A percentile compares a stretch with the other conserved stretches of the same genome.
Conservation (phyloP, 2,113 vertebrate species). For the Amazona vittata region DNA sequence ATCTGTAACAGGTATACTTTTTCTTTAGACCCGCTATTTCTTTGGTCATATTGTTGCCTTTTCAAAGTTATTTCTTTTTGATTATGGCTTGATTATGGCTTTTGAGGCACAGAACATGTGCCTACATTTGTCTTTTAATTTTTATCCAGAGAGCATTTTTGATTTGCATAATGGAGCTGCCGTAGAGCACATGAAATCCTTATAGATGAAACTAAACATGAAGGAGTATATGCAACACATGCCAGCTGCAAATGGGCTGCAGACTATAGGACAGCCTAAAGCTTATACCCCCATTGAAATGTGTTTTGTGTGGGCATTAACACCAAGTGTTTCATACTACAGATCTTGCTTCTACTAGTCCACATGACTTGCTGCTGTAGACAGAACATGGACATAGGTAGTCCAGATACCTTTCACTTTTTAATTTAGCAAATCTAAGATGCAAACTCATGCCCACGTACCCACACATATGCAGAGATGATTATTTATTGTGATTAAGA, state of each 20-base stretch:
- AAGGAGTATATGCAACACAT: background rate
- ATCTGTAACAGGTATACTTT: background rate
- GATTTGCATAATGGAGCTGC: background rate
- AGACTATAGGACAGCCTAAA: background rate
- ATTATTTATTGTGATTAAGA: background rate
- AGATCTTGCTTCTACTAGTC: background rate
- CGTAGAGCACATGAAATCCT: background rate
- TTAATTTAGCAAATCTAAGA: background rate
- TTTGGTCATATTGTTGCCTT: background rate
- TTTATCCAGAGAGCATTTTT: background rate
- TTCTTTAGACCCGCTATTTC: background rate
- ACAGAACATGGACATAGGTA: background rate
- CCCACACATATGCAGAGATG: background rate
- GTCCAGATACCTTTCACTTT: background rate
- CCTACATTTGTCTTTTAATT: background rate
- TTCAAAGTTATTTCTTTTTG: background rate
- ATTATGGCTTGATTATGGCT: background rate
- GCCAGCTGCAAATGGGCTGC: background rate
- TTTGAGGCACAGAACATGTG: background rate
- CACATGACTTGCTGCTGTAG: background rate
- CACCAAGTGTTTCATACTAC: background rate
- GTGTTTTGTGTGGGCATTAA: background rate
- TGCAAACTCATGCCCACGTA: background rate
- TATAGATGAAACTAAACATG: background rate
- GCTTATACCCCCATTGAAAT: background rate